phyloP scores from a whole-genome alignment of 2,113 vertebrate genomes.

The Gasterosteus nipponicus region DNA sequence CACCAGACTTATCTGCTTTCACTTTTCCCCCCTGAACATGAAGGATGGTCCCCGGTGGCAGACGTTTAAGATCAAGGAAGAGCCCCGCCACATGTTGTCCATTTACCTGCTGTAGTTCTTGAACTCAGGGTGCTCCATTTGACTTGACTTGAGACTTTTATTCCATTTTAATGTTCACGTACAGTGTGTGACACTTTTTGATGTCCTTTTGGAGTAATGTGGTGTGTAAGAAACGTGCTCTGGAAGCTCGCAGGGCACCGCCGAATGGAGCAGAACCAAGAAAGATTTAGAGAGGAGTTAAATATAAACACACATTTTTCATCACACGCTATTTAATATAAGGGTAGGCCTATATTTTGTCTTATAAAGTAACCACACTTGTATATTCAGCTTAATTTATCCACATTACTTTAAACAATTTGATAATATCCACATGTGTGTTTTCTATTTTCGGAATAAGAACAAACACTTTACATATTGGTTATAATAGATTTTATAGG shows the following conservation, averaged over 20 bases:
- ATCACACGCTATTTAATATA: not conserved
- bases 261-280: not conserved
- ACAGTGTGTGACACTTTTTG: not conserved
- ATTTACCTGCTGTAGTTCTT: conserved; percentile 40
- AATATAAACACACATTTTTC: not conserved
- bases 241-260: not conserved
- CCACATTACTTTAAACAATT: too few relatives aligned
- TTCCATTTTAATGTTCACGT: not conserved
- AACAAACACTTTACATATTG: not conserved
- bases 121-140: not conserved
- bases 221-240: not conserved
- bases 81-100: conserved; percentile 49
- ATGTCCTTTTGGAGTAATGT: not conserved
- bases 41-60: conserved; percentile 51
- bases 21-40: conserved; percentile 52
- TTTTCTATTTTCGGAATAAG: too few relatives aligned
- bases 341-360: not conserved
- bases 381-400: too few relatives aligned
- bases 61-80: conserved; percentile 51
- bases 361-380: too few relatives aligned
- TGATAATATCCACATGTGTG: too few relatives aligned
- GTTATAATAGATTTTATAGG: not conserved
- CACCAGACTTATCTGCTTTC: conserved; percentile 62
- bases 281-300: not conserved
- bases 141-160: not conserved